phyloP scores from a whole-genome alignment of 2,888 invertebrate species.

The Heliconius cydno region DNA sequence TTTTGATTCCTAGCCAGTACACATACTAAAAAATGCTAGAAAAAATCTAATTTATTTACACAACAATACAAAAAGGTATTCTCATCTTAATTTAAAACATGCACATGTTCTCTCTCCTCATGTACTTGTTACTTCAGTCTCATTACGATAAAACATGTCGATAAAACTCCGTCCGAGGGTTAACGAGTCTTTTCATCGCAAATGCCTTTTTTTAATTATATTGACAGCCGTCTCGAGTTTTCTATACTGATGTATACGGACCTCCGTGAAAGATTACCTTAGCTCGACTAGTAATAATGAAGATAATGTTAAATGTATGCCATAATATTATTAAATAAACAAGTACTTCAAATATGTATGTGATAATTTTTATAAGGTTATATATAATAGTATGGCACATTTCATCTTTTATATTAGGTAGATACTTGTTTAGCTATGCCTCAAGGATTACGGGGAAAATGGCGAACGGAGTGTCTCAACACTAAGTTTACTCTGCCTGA shows the following conservation, averaged over 20 bases:
- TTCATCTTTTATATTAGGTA: background rate
- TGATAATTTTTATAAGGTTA: background rate
- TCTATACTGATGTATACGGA: conserved; percentile 37
- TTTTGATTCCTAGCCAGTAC: background rate
- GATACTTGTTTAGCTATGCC: no score
- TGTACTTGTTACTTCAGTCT: conserved; percentile 47
- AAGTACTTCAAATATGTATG: background rate
- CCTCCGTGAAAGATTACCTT: conserved; percentile 39
- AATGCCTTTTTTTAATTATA: conserved; percentile 68
- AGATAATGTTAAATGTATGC: background rate
- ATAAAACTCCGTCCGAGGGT: conserved; percentile 65
- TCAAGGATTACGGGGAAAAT: no score
- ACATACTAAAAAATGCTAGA: background rate
- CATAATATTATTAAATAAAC: conserved; percentile 7
- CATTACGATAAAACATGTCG: conserved; percentile 68
- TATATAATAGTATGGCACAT: background rate
- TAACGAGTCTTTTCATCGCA: conserved; percentile 73
- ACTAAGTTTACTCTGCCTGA: no score
- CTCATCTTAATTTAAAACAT: background rate
- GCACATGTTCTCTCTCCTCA: background rate
- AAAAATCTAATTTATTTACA: background rate
- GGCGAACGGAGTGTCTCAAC: no score
- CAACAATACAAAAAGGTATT: background rate
- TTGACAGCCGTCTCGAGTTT: conserved; percentile 56
- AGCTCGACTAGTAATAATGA: conserved; percentile 1